These are phyloP conservation scores for Acridotheres tristis DNA, from an alignment of 2,797 vertebrate species.

Conservation along the genomic window DNA sequence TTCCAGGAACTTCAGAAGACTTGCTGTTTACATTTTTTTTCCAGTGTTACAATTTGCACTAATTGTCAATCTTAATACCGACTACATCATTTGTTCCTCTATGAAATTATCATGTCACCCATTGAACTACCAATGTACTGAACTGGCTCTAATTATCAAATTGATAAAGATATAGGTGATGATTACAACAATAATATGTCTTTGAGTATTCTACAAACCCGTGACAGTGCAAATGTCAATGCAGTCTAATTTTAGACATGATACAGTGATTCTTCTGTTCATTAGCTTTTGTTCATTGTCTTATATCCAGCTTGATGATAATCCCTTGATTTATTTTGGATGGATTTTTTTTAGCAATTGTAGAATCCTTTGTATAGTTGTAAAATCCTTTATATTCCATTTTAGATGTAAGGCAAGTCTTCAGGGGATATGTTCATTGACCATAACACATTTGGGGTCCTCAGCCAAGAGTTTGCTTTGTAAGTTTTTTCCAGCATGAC, in stretches of 20 bases:
- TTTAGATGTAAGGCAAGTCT: not conserved
- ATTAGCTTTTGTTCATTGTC: constrained; percentile 47
- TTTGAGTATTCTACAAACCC: not conserved
- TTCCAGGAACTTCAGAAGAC: not conserved
- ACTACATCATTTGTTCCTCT: not conserved
- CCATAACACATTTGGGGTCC: not conserved
- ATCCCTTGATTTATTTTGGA: not conserved
- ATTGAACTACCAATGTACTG: not conserved
- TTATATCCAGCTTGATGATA: not conserved
- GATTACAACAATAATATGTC: not conserved
- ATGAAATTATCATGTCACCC: not conserved
- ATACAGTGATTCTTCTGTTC: constrained; percentile 24
- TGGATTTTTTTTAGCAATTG: not conserved
- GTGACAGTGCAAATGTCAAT: not conserved
- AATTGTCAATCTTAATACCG: not conserved
- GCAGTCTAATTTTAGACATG: constrained; percentile 13
- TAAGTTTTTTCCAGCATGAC: not conserved
- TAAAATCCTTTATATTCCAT: not conserved
- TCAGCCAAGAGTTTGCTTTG: not conserved
- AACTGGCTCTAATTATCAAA: not conserved
- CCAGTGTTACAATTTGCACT: not conserved
- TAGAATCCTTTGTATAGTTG: not conserved
- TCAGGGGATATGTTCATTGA: not conserved
- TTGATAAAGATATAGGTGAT: not conserved
- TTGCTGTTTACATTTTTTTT: not conserved